A percentile compares a stretch with the other conserved stretches of the same genome.
Conservation (phyloP, 2,888 invertebrate genomes). For the Crossocerus cetratus region DNA sequence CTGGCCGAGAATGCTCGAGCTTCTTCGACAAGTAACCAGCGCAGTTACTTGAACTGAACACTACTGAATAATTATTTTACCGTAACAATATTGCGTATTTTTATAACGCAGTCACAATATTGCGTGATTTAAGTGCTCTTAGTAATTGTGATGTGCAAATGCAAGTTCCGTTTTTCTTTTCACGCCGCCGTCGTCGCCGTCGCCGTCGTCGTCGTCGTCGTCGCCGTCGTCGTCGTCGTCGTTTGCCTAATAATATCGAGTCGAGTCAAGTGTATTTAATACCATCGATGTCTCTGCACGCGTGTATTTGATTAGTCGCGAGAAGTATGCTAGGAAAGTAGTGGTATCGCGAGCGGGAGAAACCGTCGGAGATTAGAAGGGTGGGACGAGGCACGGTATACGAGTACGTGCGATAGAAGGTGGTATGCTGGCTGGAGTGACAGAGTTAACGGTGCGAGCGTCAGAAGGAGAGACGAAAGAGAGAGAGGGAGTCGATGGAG, state of each 20-base stretch:
- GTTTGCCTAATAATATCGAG: conserved; percentile 32
- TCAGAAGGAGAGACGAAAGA: conserved; percentile 5
- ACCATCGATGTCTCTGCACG: conserved; percentile 37
- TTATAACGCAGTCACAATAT: conserved; percentile 58
- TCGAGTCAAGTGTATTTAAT: conserved; percentile 37
- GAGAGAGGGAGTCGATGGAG: not conserved
- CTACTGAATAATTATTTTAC: conserved; percentile 58
- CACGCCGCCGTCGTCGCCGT: not conserved
- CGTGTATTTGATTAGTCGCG: conserved; percentile 35
- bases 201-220: too few species aligned
- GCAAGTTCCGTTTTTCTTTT: conserved; percentile 51
- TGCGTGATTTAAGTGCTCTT: conserved; percentile 63
- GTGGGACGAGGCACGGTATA: not conserved
- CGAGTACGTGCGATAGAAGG: conserved; percentile 10
- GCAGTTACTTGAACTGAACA: conserved; percentile 52
- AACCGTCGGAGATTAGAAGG: not conserved
- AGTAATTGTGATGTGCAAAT: conserved; percentile 60
- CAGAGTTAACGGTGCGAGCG: not conserved
- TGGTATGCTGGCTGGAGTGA: not conserved
- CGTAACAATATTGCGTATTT: conserved; percentile 62
- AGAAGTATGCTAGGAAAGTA: conserved; percentile 6
- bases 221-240: not conserved
- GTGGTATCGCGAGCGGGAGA: not conserved
- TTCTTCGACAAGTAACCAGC: conserved; percentile 38
- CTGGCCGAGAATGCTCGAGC: conserved; percentile 44